Conservation (phyloP, 1,140 invertebrate genomes). For the Pachyrhynchus sulphureomaculatus region DNA sequence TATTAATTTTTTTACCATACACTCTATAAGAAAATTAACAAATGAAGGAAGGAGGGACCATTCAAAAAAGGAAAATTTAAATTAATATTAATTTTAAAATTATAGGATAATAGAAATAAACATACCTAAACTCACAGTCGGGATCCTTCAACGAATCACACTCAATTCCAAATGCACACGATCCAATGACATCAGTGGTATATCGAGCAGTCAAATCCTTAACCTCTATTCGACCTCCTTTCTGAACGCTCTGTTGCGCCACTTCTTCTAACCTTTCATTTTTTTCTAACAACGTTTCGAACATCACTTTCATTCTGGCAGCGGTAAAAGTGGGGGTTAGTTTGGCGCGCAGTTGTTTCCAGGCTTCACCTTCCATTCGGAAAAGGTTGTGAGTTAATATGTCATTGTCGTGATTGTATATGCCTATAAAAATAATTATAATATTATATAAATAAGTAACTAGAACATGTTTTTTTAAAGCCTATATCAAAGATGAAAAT, state of each 20-base stretch:
- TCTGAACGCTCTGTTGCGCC: slow-evolving; percentile 51
- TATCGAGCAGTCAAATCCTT: slow-evolving; percentile 56
- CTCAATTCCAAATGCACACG: slow-evolving; percentile 60
- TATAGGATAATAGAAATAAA: too few relatives aligned
- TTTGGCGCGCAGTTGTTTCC: not conserved
- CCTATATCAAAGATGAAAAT: too few relatives aligned
- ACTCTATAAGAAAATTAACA: not conserved
- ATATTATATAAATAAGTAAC: too few relatives aligned
- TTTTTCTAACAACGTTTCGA: too few relatives aligned
- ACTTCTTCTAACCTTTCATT: too few relatives aligned
- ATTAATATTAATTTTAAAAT: too few relatives aligned
- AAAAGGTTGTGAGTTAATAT: not conserved
- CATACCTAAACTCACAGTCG: slow-evolving; percentile 48
- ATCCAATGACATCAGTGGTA: slow-evolving; percentile 59
- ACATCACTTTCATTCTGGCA: too few relatives aligned
- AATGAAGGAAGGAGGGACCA: not conserved
- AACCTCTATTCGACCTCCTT: slow-evolving; percentile 54
- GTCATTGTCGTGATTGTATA: not conserved
- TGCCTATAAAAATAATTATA: not conserved
- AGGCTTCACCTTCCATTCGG: not conserved
- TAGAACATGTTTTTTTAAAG: too few relatives aligned
- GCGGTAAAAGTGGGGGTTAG: too few relatives aligned
- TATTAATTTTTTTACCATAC: not conserved
- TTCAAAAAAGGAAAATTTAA: too few relatives aligned
- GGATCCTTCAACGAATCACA: slow-evolving; percentile 56